Conservation (phyloP, 1,140 invertebrate genomes). For the Ceratina calcarata region DNA sequence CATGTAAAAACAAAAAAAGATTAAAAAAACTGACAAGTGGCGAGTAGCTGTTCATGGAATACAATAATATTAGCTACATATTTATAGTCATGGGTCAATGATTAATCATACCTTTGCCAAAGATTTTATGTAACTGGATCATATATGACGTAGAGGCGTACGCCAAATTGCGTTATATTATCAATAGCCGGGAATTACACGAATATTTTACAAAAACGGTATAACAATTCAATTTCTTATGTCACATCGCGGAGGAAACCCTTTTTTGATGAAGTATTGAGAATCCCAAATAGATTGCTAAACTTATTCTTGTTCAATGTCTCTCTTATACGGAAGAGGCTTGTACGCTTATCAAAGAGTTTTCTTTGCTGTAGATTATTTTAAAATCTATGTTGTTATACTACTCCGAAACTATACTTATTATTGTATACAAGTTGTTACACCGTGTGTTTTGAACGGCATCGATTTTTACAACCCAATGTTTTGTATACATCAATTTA, state of each 20-base stretch:
- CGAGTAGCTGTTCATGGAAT: conserved; percentile 66
- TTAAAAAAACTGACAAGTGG: conserved; percentile 64
- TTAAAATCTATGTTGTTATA: conserved; percentile 18
- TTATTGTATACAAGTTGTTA: conserved; percentile 43
- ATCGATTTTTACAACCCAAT: conserved; percentile 29
- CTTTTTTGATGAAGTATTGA: background rate
- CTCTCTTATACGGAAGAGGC: background rate
- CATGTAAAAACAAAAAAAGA: conserved; percentile 62
- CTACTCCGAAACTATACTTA: conserved; percentile 10
- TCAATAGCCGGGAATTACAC: conserved; percentile 33
- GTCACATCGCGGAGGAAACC: background rate
- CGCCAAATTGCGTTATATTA: background rate
- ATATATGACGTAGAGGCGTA: conserved; percentile 43
- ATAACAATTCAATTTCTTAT: conserved; percentile 50
- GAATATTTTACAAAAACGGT: conserved; percentile 26
- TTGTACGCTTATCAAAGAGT: background rate
- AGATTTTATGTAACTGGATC: conserved; percentile 75
- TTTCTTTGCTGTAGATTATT: conserved; percentile 6
- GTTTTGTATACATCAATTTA: conserved; percentile 40
- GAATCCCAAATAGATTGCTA: conserved; percentile 17
- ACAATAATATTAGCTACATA: conserved; percentile 63
- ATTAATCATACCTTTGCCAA: conserved; percentile 71
- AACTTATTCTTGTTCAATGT: background rate
- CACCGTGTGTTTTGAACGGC: conserved; percentile 15
- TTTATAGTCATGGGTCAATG: conserved; percentile 66